Evolutionary conservation across 2,113 vertebrate species (phyloP).

Genomic region (Perca schrenkii): DNA sequence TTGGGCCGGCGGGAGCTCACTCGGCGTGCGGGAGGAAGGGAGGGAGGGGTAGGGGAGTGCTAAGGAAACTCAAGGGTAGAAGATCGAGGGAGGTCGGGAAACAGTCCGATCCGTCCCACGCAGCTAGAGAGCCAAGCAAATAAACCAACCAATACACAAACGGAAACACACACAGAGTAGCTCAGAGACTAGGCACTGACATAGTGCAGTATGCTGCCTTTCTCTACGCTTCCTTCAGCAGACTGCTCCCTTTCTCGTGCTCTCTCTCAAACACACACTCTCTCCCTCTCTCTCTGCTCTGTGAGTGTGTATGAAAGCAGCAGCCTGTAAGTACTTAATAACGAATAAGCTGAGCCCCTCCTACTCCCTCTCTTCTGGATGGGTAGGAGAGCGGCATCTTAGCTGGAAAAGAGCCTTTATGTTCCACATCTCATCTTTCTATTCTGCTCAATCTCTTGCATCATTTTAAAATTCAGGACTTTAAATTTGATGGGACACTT

Average conservation of each 20-base stretch:
- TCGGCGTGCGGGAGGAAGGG: slow-evolving; percentile 14
- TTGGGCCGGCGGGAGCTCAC: slow-evolving; percentile 69
- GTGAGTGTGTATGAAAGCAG: slow-evolving; percentile 58
- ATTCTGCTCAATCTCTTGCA: slow-evolving; percentile 27
- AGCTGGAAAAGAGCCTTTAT: slow-evolving; percentile 40
- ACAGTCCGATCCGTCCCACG: slow-evolving; percentile 71
- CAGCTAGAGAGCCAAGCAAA: slow-evolving; percentile 42
- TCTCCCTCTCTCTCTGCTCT: slow-evolving; percentile 32
- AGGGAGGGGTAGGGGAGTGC: neutral
- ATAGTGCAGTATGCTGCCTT: slow-evolving; percentile 33
- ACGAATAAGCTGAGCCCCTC: slow-evolving; percentile 69
- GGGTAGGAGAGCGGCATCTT: slow-evolving; percentile 64
- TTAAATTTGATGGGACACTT: slow-evolving; percentile 26
- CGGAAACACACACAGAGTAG: slow-evolving; percentile 34
- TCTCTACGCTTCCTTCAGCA: slow-evolving; percentile 45
- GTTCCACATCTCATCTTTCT: slow-evolving; percentile 41
- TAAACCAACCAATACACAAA: slow-evolving; percentile 16
- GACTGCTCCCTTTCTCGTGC: slow-evolving; percentile 47
- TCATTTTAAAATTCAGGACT: neutral
- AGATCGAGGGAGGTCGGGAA: slow-evolving; percentile 16
- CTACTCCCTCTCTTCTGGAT: slow-evolving; percentile 67
- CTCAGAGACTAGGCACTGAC: slow-evolving; percentile 51
- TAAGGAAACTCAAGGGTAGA: slow-evolving; percentile 39
- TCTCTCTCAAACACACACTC: slow-evolving; percentile 16
- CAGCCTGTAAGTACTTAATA: slow-evolving; percentile 68